phyloP scores from a whole-genome alignment of 2,797 vertebrate species.

The Cossypha dichroa region DNA sequence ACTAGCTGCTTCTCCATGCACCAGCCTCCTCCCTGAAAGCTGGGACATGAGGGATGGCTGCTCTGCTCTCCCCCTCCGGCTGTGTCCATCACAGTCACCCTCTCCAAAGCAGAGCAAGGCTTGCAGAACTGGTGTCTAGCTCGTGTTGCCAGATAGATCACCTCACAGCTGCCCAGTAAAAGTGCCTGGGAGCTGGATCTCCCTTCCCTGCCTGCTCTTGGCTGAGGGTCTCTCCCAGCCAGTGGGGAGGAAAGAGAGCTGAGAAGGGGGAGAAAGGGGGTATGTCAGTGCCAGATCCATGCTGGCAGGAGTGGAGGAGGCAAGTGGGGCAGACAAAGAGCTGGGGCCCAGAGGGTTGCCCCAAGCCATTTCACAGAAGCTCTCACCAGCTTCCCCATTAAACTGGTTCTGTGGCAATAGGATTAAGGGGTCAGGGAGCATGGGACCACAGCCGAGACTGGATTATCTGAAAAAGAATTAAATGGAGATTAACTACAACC shows the following conservation, averaged over 20 bases:
- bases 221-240: not conserved
- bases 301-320: not conserved
- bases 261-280: not conserved
- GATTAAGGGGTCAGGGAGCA: conserved; percentile 56
- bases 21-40: not conserved
- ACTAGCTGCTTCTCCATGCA: fast-evolving
- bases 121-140: not conserved
- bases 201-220: not conserved
- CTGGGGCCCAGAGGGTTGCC: not conserved
- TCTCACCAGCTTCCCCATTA: conserved; percentile 1
- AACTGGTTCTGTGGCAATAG: conserved; percentile 16
- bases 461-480: conserved; percentile 63
- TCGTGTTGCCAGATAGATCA: not conserved
- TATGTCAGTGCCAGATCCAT: not conserved
- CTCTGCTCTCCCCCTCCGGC: not conserved
- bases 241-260: not conserved
- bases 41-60: fast-evolving
- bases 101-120: not conserved
- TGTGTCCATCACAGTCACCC: fast-evolving
- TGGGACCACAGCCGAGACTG: not conserved
- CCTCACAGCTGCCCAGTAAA: not conserved
- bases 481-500: conserved; percentile 58
- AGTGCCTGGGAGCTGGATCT: not conserved
- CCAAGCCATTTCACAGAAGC: not conserved
- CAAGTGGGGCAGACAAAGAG: not conserved